Evolutionary conservation across 2,113 vertebrate species (phyloP).

Genomic region (Penelope pileata): DNA sequence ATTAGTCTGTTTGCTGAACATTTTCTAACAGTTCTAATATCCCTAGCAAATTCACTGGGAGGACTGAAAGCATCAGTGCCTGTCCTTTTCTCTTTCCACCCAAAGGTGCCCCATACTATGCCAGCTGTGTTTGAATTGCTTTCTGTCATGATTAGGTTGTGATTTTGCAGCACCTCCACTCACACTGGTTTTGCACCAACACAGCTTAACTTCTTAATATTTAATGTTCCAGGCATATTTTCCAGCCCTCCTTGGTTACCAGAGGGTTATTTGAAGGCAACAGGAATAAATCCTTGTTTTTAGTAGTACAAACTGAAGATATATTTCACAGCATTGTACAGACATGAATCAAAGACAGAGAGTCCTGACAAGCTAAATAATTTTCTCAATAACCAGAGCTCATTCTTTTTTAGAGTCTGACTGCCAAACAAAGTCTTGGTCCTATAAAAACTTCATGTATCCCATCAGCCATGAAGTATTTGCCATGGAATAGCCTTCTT

Average conservation of each 20-base stretch:
- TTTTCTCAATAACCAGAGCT: background rate
- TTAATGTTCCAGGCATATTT: background rate
- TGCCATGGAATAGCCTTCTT: background rate
- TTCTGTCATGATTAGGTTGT: background rate
- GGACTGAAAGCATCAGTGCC: background rate
- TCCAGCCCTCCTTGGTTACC: background rate
- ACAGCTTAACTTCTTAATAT: background rate
- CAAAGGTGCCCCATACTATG: background rate
- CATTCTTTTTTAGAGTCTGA: background rate
- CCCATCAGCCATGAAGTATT: background rate
- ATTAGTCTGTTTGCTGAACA: background rate
- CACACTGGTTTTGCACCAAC: background rate
- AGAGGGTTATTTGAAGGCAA: background rate
- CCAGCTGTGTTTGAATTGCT: background rate
- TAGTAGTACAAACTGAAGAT: background rate
- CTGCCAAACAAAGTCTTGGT: background rate
- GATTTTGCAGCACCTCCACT: background rate
- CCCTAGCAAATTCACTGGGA: background rate
- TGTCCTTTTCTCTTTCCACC: background rate
- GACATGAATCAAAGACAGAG: background rate
- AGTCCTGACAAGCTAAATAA: background rate
- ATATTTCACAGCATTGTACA: background rate
- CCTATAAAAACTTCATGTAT: background rate
- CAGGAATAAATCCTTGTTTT: background rate
- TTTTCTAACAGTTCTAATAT: background rate